Evolutionary conservation across 37 sponge, comb jelly and placozoan genomes (phyloP).

Genomic region (Corticium candelabrum): DNA sequence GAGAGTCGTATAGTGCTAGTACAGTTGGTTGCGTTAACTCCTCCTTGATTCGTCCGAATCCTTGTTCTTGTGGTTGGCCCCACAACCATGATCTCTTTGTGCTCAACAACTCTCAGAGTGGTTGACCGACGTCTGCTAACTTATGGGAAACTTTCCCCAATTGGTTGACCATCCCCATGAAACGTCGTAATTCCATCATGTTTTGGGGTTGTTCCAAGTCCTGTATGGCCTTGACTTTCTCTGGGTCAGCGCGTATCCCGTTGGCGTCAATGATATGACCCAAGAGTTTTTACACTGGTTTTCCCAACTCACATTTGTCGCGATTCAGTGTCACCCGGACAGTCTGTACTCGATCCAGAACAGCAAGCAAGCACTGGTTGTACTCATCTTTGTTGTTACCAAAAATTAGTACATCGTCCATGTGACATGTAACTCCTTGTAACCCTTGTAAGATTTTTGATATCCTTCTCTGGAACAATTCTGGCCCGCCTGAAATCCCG

Average conservation of each 20-base stretch:
- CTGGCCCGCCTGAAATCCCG: conserved; percentile 33
- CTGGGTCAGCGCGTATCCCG: conserved; percentile 34
- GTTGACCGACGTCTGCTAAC: conserved; percentile 31
- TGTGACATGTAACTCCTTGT: conserved; percentile 27
- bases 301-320: conserved; percentile 28
- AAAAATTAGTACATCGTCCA: conserved; percentile 33
- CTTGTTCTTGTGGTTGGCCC: conserved; percentile 20
- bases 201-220: conserved; percentile 14
- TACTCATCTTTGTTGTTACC: conserved; percentile 30
- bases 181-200: conserved; percentile 16
- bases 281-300: conserved; percentile 13
- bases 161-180: conserved; percentile 50
- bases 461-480: conserved; percentile 42
- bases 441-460: conserved; percentile 10
- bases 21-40: conserved; percentile 27
- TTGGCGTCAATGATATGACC: conserved; percentile 22
- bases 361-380: conserved; percentile 14
- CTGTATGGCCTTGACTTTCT: conserved; percentile 17
- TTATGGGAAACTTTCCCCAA: conserved; percentile 33
- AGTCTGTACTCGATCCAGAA: conserved; percentile 15
- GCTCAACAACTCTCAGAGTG: conserved; percentile 25
- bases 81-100: conserved; percentile 25
- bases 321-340: conserved; percentile 29
- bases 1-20: conserved; percentile 28
- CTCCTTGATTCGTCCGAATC: conserved; percentile 15